Conservation (phyloP, 1,140 invertebrate genomes). For the Penaeus chinensis region DNA sequence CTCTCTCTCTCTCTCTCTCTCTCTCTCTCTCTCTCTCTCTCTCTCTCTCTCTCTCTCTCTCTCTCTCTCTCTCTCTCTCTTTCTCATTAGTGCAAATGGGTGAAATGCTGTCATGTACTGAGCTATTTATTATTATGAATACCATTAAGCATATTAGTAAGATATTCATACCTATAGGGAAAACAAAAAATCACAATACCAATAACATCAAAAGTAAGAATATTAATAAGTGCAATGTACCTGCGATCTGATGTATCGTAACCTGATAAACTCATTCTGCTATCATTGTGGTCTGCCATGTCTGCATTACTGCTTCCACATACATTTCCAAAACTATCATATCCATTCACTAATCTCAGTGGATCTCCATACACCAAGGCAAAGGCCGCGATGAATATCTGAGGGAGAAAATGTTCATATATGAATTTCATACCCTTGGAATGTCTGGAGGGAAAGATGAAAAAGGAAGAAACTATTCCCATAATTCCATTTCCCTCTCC, state of each 20-base stretch:
- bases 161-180: background rate
- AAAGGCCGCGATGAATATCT: constrained; percentile 54
- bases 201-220: background rate
- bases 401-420: background rate
- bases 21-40: too few species aligned
- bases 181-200: background rate
- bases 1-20: too few species aligned
- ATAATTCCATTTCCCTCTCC: background rate
- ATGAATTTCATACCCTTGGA: background rate
- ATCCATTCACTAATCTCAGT: constrained; percentile 72
- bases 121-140: too few species aligned
- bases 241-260: constrained; percentile 42
- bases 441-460: background rate
- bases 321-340: constrained; percentile 96
- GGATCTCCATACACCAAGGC: constrained; percentile 50
- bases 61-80: too few species aligned
- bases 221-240: constrained; percentile 1
- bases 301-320: constrained; percentile 86
- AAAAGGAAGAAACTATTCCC: background rate
- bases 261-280: constrained; percentile 27
- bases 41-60: too few species aligned
- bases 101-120: too few species aligned
- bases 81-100: too few species aligned
- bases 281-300: constrained; percentile 71
- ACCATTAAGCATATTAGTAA: background rate